phyloP scores from a whole-genome alignment of 2,888 invertebrate species.

The Lasius platythorax region DNA sequence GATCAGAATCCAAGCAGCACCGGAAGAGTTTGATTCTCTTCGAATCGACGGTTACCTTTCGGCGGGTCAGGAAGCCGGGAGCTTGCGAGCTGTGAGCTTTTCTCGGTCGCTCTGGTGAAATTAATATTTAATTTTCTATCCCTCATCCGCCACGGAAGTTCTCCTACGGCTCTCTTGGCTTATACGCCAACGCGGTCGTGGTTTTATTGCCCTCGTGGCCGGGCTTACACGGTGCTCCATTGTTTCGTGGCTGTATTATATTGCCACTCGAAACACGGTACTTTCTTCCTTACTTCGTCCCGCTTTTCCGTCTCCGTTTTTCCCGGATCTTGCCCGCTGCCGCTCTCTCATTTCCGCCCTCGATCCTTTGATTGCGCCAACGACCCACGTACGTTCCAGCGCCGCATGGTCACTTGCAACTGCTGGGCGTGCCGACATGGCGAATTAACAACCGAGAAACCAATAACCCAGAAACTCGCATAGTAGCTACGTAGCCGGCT shows the following conservation, averaged over 20 bases:
- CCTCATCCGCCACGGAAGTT: slow-evolving; percentile 78
- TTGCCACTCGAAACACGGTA: slow-evolving; percentile 74
- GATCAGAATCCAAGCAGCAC: slow-evolving; percentile 62
- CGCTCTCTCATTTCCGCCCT: slow-evolving; percentile 41
- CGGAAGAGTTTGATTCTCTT: slow-evolving; percentile 65
- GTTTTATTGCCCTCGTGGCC: slow-evolving; percentile 75
- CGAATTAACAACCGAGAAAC: slow-evolving; percentile 72
- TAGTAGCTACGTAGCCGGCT: slow-evolving; percentile 34
- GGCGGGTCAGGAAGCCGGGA: slow-evolving; percentile 62
- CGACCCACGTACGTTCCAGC: slow-evolving; percentile 65
- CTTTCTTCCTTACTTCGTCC: slow-evolving; percentile 66
- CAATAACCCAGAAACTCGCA: slow-evolving; percentile 64
- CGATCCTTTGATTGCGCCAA: slow-evolving; percentile 70
- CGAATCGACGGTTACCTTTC: slow-evolving; percentile 57
- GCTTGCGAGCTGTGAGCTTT: slow-evolving; percentile 75
- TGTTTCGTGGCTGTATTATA: slow-evolving; percentile 76
- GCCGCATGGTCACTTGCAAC: slow-evolving; percentile 57
- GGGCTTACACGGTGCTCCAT: slow-evolving; percentile 73
- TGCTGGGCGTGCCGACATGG: slow-evolving; percentile 66
- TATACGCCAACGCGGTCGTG: slow-evolving; percentile 70
- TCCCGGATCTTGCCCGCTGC: background rate
- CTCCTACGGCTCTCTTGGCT: slow-evolving; percentile 72
- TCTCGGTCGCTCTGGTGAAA: slow-evolving; percentile 74
- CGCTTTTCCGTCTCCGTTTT: slow-evolving; percentile 35
- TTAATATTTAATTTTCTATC: slow-evolving; percentile 84